Evolutionary conservation across 2,888 invertebrate species (phyloP).

Genomic region (Podabrus alpinus): DNA sequence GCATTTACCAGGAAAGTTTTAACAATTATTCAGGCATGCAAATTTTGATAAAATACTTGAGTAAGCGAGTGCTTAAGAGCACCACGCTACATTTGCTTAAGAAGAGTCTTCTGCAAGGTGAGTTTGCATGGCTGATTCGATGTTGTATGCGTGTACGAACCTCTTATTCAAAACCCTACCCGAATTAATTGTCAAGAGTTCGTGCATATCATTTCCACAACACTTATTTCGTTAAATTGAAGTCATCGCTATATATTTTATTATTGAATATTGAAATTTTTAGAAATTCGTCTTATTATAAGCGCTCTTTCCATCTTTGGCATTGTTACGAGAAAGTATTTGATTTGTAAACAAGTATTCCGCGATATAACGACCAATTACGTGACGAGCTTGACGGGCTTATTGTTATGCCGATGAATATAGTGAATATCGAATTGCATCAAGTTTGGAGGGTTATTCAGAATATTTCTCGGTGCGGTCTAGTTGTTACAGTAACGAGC

Average conservation of each 20-base stretch:
- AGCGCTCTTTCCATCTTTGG: neutral
- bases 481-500: slow-evolving; percentile 46
- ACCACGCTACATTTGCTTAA: slow-evolving; percentile 50
- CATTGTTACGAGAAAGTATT: neutral
- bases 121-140: slow-evolving; percentile 44
- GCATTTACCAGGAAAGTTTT: slow-evolving; percentile 45
- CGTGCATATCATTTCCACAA: neutral
- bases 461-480: slow-evolving; percentile 37
- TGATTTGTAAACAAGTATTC: slow-evolving; percentile 30
- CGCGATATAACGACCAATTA: slow-evolving; percentile 45
- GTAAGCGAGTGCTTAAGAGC: slow-evolving; percentile 45
- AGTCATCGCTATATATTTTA: neutral
- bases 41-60: slow-evolving; percentile 47
- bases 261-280: neutral
- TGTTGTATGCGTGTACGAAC: slow-evolving; percentile 46
- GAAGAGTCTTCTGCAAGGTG: slow-evolving; percentile 45
- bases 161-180: slow-evolving; percentile 40
- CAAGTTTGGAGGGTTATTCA: slow-evolving; percentile 33
- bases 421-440: slow-evolving; percentile 41
- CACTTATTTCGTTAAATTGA: neutral
- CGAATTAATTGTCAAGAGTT: slow-evolving; percentile 19
- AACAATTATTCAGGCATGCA: slow-evolving; percentile 43
- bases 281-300: neutral
- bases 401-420: slow-evolving; percentile 45
- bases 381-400: slow-evolving; percentile 39